These are phyloP conservation scores for Pinctada fucata DNA, from an alignment of 2,888 invertebrate genomes.

Conservation along the genomic window DNA sequence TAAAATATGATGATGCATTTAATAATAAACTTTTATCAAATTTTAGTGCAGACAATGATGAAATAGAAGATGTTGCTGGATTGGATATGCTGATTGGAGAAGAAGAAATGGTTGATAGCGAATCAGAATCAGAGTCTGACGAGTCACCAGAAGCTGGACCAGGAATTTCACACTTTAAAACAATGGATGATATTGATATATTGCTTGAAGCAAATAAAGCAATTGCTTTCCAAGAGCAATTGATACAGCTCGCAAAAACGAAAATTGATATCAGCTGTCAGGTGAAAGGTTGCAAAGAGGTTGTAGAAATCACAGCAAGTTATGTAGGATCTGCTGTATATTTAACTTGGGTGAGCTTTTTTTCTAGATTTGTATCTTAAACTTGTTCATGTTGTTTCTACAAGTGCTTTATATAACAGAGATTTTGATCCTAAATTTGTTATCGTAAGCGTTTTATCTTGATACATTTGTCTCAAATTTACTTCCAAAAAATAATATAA, in stretches of 20 bases:
- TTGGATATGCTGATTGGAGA: conserved; percentile 2
- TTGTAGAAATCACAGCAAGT: conserved; percentile 6
- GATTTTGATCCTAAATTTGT: too few species aligned
- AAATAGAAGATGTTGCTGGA: conserved; percentile 18
- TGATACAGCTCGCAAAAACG: conserved; percentile 2
- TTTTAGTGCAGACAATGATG: neutral
- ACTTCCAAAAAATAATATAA: too few species aligned
- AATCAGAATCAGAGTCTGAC: conserved; percentile 2
- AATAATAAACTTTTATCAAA: too few species aligned
- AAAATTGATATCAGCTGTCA: conserved; percentile 7
- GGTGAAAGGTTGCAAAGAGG: conserved; percentile 10
- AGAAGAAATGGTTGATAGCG: neutral
- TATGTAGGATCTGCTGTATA: conserved; percentile 22
- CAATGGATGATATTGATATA: conserved; percentile 1
- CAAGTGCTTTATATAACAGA: too few species aligned
- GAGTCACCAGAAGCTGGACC: conserved; percentile 3
- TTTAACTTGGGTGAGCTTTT: conserved; percentile 22
- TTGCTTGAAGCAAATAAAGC: neutral
- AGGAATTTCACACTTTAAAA: neutral
- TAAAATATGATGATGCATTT: too few species aligned
- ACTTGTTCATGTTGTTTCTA: too few species aligned
- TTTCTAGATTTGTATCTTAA: neutral
- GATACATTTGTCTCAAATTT: too few species aligned
- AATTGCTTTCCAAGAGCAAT: neutral
- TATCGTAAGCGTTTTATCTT: too few species aligned